Evolutionary conservation across 2,797 vertebrate genomes (phyloP), one percentile per base, ranked within the genome.

Genomic region (Scolopax rusticola): DNA sequence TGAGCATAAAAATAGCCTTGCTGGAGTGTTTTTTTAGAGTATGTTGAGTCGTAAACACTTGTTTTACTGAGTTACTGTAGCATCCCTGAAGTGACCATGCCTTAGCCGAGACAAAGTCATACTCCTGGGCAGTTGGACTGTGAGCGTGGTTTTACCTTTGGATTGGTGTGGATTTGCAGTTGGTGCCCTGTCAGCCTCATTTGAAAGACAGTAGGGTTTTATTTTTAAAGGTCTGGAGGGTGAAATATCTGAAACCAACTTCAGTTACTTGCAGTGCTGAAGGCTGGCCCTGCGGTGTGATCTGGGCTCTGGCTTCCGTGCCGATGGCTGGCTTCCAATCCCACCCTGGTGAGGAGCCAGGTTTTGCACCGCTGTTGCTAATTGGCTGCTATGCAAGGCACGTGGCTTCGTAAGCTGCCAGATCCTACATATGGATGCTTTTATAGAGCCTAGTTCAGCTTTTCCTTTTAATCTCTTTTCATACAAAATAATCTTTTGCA

Each of bases 381-480:
- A 80, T 10, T 57, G 78, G 76, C 64, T 61, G 78, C 84, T 75
- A 1, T 45, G 53, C 15, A 27, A 83, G 36, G 75, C 86, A 77
- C 1, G 1, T 38, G 77, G 63, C 65, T 78, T 57, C 3, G 0
- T 50, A 59, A 85, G 33, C 76, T 80, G 61, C 73, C 75, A 60
- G 27, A 90, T 91, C 1, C 18, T 84, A 53, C 60, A 38, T 92
- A 61, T 32, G 74, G 88, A 54, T 90, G 83, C 36, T 92, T 95
- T 92, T 80, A 24, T 65, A 7, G 67, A 90, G 54, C 71, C 90
- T 89, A 68, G 69, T 77, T 85, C 94, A 95, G 57, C 32, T 45
- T 45, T 77, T 47, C 41, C 83, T 89, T 92, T 93, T 93, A 56
- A 90, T 92, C 73, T 95, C 33, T 33, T 90, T 74, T 77, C 68